Evolutionary conservation across 1,140 invertebrate species (phyloP), one percentile per base, ranked within the genome.

Genomic region (Formica selysi): DNA sequence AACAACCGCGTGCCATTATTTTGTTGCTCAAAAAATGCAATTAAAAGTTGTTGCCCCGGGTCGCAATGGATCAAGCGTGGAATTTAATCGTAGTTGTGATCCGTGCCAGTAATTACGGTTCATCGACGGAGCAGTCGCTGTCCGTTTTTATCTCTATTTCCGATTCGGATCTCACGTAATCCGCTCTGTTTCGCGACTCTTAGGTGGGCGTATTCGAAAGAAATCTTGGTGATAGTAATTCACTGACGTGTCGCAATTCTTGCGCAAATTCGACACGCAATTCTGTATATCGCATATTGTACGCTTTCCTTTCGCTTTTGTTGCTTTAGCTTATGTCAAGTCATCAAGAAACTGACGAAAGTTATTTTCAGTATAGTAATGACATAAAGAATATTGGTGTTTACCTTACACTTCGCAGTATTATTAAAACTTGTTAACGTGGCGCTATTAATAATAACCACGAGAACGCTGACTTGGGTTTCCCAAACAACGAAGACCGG

Each of bases 41-140:
- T 92, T 87, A 91, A 90, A 91, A 91, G 81, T 92, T 90, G 87
- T 87, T 88, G 86, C 78, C 83, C 76, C 76, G 62, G 86, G 70
- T 85, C 80, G 44, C 36, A 26, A 13, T 51, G 73, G n/a, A 19
- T 76, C 32, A 32, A 19, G 48, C 48, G 68, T 65, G 57, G 76
- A 71, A 78, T 87, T 91, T 90, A 92, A 91, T 86, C 74, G 87
- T 67, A 74, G 84, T 71, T 85, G 76, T 62, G 85, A 83, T 86
- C 81, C 87, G 67, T 76, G 85, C 36, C 80, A 57, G 71, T 87
- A 86, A 91, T 91, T 91, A 90, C 64, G 80, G 74, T 83, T 90
- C 76, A 85, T 87, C 57, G 88, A 90, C 51, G 68, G 74, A 70
- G 86, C 62, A 44, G 22, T 16, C 59, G 32, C 32, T n/a, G 10